Conservation (phyloP, 2,113 vertebrate genomes). For the Malaclemys terrapin region DNA sequence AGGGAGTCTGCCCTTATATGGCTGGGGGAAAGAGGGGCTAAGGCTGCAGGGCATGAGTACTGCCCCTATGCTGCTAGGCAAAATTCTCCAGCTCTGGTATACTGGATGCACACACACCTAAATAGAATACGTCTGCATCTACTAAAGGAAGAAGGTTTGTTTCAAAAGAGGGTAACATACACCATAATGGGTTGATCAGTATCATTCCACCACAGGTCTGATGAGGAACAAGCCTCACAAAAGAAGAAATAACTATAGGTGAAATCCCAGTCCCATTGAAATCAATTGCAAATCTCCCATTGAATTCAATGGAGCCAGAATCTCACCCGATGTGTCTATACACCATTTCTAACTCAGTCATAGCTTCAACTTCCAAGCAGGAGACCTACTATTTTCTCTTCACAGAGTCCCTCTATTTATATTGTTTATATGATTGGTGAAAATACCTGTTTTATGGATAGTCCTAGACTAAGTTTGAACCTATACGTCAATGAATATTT, state of each 20-base stretch:
- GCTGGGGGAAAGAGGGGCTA: no score
- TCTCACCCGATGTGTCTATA: neutral
- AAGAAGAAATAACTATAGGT: conserved; percentile 1
- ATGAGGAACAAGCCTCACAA: neutral
- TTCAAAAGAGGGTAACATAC: neutral
- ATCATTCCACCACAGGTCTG: neutral
- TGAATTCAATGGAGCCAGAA: neutral
- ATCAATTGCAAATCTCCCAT: neutral
- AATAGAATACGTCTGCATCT: no score
- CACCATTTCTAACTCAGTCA: neutral
- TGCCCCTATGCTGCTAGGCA: no score
- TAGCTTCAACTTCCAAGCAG: conserved; percentile 39
- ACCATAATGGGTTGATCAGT: neutral
- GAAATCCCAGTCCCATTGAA: neutral
- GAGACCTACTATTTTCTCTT: conserved; percentile 39
- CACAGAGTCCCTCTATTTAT: conserved; percentile 38
- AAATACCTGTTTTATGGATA: conserved; percentile 14
- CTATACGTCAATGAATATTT: conserved; percentile 9
- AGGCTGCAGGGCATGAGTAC: no score
- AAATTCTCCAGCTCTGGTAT: no score
- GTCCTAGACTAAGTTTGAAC: neutral
- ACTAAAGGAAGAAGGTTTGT: neutral
- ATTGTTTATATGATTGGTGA: conserved; percentile 49
- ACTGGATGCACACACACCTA: no score
- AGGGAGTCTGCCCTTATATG: no score